phyloP scores from a whole-genome alignment of 2,797 vertebrate genomes.

The Oreortyx pictus region DNA sequence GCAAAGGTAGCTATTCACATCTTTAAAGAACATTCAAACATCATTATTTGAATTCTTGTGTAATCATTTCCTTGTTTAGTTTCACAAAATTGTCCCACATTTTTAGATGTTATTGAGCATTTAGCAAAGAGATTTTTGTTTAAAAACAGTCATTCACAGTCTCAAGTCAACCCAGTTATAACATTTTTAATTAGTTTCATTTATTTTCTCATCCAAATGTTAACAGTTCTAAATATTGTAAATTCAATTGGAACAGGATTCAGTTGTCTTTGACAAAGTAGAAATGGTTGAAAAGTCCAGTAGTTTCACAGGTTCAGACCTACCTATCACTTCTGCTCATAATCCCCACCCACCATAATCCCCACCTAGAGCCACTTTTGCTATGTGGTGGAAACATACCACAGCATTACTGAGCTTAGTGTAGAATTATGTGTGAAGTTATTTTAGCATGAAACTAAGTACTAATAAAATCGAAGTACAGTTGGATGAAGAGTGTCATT shows the following conservation, averaged over 20 bases:
- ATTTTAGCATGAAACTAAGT: background rate
- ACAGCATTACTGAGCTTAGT: background rate
- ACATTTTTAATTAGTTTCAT: background rate
- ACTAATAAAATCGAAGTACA: background rate
- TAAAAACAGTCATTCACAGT: background rate
- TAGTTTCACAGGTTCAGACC: background rate
- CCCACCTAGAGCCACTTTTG: background rate
- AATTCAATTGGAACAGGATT: background rate
- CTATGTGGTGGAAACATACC: background rate
- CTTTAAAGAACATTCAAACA: constrained; percentile 33
- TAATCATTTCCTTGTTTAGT: constrained; percentile 30
- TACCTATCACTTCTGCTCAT: background rate
- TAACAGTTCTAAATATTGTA: background rate
- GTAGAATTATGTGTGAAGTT: background rate
- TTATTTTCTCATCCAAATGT: background rate
- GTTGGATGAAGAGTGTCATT: background rate
- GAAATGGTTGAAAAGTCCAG: background rate
- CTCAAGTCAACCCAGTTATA: background rate
- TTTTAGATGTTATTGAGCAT: background rate
- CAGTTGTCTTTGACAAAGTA: background rate
- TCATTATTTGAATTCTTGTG: constrained; percentile 43
- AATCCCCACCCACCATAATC: background rate
- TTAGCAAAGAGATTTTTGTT: background rate
- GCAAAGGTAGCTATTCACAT: constrained; percentile 4
- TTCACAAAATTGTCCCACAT: background rate